Evolutionary conservation across 2,888 invertebrate genomes (phyloP), one percentile per base, ranked within the genome.

Genomic region (Heliconius ethilla): DNA sequence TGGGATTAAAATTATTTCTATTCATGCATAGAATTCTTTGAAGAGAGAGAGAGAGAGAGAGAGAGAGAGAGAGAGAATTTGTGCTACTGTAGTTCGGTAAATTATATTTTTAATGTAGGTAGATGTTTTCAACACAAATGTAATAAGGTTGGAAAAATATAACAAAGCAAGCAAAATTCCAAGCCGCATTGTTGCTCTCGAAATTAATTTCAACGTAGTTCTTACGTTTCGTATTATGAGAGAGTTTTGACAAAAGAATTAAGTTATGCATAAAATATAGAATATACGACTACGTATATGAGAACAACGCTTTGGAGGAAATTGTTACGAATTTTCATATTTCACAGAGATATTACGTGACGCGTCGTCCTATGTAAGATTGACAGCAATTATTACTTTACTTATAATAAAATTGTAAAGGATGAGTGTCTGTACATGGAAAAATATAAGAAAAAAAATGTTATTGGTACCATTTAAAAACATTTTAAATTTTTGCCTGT

Each of bases 221-320:
- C 63, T 70, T 63, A 63, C 65, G 59, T 45, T 51, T 65, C 40
- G 63, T 70, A 25, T 25, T 67, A 40, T 67, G 67, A 70, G 40
- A 63, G 55, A 70, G n/a, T 76, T 76, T 70, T 70, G 70, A 76
- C 63, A 70, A 76, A 76, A 76, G 76, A 37, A 76, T 76, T 69
- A 70, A 70, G 70, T 76, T 76, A 70, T 45, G 45, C 70, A 70
- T 70, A 70, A 65, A 70, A 76, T 76, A 70, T 76, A 70, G 29
- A 45, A 65, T 51, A 70, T 69, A 25, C 13, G 13, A 0, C 2
- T 33, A 65, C 15, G 69, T 40, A 40, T 2, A 37, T 22, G 37
- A n/a, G 37, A 67, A 67, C 37, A 37, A 67, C 13, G 67, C 67
- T 67, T 67, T 67, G 37, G n/a, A 3, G 37, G n/a, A 67, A 67